These are phyloP conservation scores for Mya arenaria DNA, from an alignment of 1,140 invertebrate genomes.

Conservation along the genomic window DNA sequence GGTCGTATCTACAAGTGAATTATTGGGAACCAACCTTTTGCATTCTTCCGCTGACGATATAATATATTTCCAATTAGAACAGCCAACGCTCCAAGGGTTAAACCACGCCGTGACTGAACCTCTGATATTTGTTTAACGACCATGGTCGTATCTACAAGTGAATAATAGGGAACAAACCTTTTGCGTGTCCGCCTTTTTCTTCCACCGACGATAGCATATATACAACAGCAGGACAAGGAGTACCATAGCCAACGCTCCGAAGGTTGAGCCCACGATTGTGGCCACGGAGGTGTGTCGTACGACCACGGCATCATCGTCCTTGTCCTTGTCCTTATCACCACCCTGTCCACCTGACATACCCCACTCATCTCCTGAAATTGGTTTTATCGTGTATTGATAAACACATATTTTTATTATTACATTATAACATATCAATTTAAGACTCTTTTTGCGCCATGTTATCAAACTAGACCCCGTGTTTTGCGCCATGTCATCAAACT, in stretches of 20 bases:
- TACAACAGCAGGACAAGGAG: conserved; percentile 6
- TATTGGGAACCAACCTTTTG: background rate
- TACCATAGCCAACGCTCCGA: conserved; percentile 20
- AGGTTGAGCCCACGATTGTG: conserved; percentile 14
- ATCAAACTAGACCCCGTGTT: no score
- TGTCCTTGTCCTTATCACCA: no score
- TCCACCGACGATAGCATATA: conserved; percentile 15
- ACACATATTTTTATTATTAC: no score
- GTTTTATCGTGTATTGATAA: no score
- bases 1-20: background rate
- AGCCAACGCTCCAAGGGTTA: background rate
- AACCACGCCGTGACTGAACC: background rate
- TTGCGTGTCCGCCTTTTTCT: conserved; percentile 17
- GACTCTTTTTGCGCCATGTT: no score
- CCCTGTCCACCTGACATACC: background rate
- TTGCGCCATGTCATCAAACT: no score
- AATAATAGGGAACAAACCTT: background rate
- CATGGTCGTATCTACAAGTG: background rate
- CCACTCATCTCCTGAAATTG: background rate
- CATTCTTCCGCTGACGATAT: background rate
- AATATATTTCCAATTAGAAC: background rate
- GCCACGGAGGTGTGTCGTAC: conserved; percentile 14
- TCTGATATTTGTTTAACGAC: background rate
- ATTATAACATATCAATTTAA: no score
- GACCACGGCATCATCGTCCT: background rate